These are phyloP conservation scores for Ophion ellenae DNA, from an alignment of 2,888 invertebrate species.

Conservation along the genomic window DNA sequence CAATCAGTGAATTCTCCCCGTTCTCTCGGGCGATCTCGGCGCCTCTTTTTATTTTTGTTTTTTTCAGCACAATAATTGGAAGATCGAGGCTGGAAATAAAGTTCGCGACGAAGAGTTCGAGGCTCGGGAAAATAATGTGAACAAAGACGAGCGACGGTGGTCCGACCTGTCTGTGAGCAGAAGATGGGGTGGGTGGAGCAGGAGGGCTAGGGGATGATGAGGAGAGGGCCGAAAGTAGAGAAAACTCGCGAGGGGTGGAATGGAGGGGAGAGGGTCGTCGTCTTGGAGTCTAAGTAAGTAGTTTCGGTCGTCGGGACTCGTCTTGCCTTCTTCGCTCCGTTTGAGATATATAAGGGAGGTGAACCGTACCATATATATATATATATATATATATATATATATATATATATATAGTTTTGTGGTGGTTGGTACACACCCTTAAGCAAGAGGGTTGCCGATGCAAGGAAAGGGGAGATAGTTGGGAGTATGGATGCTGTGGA, in stretches of 20 bases:
- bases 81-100: background rate
- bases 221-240: background rate
- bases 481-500: conserved; percentile 44
- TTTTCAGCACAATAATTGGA: background rate
- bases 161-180: too few relatives aligned
- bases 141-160: too few relatives aligned
- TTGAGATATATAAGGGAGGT: conserved; percentile 55
- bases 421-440: conserved; percentile 38
- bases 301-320: conserved; percentile 32
- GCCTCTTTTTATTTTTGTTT: too few relatives aligned
- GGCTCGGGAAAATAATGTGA: background rate
- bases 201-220: too few relatives aligned
- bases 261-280: conserved; percentile 27
- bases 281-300: conserved; percentile 52
- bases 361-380: conserved; percentile 39
- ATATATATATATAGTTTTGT: conserved; percentile 1
- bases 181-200: too few relatives aligned
- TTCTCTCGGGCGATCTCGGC: too few relatives aligned
- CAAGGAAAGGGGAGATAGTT: conserved; percentile 52
- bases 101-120: background rate
- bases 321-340: conserved; percentile 58
- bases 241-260: background rate
- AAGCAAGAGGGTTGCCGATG: conserved; percentile 50
- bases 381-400: conserved; percentile 11
- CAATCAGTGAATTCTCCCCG: too few relatives aligned